Evolutionary conservation across 2,797 vertebrate species (phyloP).

Genomic region (Ficedula albicollis): DNA sequence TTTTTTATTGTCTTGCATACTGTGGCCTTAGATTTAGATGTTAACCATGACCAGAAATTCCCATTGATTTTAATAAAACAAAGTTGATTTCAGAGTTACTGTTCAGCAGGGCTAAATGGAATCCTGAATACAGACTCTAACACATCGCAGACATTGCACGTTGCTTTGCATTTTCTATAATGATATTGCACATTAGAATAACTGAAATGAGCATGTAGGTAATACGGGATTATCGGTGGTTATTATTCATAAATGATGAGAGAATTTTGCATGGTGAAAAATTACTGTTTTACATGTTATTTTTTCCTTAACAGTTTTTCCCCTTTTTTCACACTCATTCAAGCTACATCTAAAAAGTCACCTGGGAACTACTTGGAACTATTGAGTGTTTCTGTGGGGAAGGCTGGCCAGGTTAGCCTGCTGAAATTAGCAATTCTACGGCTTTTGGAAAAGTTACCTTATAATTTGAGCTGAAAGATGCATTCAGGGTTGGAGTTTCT

Average conservation of each 20-base stretch:
- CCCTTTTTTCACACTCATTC: neutral
- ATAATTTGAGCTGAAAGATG: neutral
- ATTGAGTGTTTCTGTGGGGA: neutral
- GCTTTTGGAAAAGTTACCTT: neutral
- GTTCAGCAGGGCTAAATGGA: neutral
- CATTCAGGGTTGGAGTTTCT: neutral
- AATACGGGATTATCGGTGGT: fast-evolving
- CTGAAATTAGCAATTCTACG: neutral
- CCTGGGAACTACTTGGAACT: neutral
- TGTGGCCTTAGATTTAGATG: neutral
- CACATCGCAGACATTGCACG: neutral
- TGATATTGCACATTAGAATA: neutral
- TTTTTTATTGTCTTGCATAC: neutral
- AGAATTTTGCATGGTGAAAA: neutral
- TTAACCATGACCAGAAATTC: neutral
- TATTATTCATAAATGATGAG: neutral
- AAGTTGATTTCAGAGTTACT: neutral
- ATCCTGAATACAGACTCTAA: neutral
- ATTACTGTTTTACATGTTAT: neutral
- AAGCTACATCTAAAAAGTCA: neutral
- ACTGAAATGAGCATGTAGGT: neutral
- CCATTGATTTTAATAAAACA: neutral
- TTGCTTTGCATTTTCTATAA: neutral
- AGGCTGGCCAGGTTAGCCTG: neutral
- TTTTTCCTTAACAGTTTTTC: neutral